Evolutionary conservation across 1,140 invertebrate genomes (phyloP).

Genomic region (Drosophila ficusphila): DNA sequence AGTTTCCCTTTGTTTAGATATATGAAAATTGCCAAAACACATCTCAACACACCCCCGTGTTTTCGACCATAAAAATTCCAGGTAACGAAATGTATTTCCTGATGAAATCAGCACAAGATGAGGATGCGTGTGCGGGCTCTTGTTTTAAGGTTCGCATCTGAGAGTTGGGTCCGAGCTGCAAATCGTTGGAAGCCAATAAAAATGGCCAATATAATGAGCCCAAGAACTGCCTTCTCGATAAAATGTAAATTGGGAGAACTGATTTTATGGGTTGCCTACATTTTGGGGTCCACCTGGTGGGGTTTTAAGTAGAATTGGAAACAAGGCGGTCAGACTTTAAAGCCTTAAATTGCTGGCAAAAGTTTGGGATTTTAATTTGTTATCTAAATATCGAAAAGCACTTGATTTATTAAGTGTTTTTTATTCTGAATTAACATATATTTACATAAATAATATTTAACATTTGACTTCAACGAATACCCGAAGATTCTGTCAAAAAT

Average conservation of each 20-base stretch:
- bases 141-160: conserved; percentile 1
- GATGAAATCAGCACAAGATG: conserved; percentile 74
- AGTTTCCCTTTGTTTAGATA: conserved; percentile 39
- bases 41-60: not conserved
- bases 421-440: too few relatives aligned
- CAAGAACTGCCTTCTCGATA: conserved; percentile 43
- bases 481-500: too few relatives aligned
- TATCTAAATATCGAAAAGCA: too few relatives aligned
- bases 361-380: too few relatives aligned
- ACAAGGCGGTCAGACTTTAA: not conserved
- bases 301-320: not conserved
- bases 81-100: conserved; percentile 78
- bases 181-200: conserved; percentile 78
- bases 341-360: not conserved
- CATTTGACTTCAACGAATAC: too few relatives aligned
- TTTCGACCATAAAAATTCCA: conserved; percentile 60
- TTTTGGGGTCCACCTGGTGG: not conserved
- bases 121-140: conserved; percentile 16
- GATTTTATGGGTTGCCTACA: conserved; percentile 27
- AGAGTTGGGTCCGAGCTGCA: conserved; percentile 49
- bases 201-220: conserved; percentile 69
- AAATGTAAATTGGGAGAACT: conserved; percentile 68
- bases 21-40: conserved; percentile 42
- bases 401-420: too few relatives aligned
- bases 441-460: too few relatives aligned